phyloP scores from a whole-genome alignment of 2,797 vertebrate species.

The Loris lydekkerianus region DNA sequence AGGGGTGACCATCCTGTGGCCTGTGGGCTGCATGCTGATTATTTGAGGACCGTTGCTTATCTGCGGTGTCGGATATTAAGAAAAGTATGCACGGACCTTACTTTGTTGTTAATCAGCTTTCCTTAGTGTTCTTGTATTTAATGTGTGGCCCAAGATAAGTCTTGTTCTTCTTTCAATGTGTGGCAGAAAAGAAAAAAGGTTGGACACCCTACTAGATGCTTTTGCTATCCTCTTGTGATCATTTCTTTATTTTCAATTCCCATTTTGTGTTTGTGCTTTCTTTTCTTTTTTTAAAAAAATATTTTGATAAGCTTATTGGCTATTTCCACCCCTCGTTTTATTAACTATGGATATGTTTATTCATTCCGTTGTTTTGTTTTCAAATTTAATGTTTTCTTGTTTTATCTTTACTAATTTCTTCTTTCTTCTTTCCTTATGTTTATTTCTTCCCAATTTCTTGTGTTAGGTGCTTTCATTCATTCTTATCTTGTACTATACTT shows the following conservation, averaged over 20 bases:
- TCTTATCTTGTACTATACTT: neutral
- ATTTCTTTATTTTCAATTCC: neutral
- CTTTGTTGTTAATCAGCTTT: too few species aligned
- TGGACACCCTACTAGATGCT: neutral
- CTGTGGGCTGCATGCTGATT: too few species aligned
- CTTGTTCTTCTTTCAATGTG: too few species aligned
- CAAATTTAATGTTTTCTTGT: neutral
- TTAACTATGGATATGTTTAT: slow-evolving; percentile 38
- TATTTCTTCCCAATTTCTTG: slow-evolving; percentile 1
- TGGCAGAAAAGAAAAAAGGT: too few species aligned
- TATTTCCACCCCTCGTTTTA: neutral
- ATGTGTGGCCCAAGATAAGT: too few species aligned
- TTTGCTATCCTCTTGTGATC: neutral
- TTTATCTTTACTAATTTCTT: slow-evolving; percentile 42
- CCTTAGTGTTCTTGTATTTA: too few species aligned
- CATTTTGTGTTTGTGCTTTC: neutral
- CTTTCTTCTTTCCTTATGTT: slow-evolving; percentile 36
- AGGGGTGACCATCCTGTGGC: too few species aligned
- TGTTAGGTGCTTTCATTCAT: neutral
- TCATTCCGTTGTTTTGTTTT: neutral
- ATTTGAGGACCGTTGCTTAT: too few species aligned
- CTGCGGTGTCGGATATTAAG: too few species aligned
- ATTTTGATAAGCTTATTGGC: neutral
- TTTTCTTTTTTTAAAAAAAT: neutral
- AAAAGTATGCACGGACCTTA: too few species aligned